A percentile compares a stretch with the other conserved stretches of the same genome.
These are phyloP conservation scores for Cryptomyrus ogoouensis DNA, from an alignment of 2,113 vertebrate genomes.

Conservation along the genomic window DNA sequence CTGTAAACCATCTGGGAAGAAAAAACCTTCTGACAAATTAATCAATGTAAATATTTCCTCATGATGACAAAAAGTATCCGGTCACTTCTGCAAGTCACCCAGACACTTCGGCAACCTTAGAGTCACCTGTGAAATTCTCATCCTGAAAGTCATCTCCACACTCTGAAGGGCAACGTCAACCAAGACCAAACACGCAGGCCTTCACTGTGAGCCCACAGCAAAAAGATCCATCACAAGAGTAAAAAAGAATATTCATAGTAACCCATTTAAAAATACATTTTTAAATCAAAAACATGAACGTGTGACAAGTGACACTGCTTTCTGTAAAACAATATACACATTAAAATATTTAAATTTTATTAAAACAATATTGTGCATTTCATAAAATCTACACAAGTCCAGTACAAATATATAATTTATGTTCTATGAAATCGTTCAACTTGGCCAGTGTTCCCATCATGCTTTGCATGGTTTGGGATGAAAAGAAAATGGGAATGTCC, in stretches of 20 bases:
- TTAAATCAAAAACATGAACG: neutral
- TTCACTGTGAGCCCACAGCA: neutral
- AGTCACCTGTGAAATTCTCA: neutral
- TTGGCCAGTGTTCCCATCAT: slow-evolving; percentile 47
- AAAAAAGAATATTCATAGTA: neutral
- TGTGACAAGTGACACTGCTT: neutral
- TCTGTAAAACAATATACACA: slow-evolving; percentile 37
- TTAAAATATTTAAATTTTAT: slow-evolving; percentile 46
- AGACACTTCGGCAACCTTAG: neutral
- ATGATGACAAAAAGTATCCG: neutral
- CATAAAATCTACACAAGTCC: slow-evolving; percentile 41
- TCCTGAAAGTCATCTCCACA: neutral
- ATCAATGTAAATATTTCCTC: neutral
- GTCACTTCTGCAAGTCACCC: neutral
- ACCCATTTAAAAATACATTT: neutral
- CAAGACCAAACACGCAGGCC: neutral
- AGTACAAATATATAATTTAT: slow-evolving; percentile 52
- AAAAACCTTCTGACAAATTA: neutral
- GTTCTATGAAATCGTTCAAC: slow-evolving; percentile 39
- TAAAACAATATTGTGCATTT: slow-evolving; percentile 37
- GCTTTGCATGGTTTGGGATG: slow-evolving; percentile 9
- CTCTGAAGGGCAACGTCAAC: neutral
- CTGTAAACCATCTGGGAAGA: neutral
- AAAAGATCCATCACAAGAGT: neutral
- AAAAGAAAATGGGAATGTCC: neutral